A percentile compares a stretch with the other conserved stretches of the same genome.
Evolutionary conservation across 1,140 invertebrate genomes (phyloP).

Genomic region (Musca domestica): DNA sequence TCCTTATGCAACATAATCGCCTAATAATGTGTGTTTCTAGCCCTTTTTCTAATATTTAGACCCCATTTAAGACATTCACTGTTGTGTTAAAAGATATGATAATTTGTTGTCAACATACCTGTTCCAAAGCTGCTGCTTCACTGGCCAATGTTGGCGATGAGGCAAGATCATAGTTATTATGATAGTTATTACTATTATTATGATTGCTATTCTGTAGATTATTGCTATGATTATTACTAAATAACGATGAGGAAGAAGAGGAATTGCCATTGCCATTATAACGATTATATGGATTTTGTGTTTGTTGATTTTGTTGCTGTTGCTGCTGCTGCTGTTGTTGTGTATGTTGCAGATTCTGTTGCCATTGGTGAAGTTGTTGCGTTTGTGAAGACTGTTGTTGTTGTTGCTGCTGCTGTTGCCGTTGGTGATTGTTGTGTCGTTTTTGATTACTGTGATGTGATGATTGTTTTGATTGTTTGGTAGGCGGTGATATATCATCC

Average conservation of each 20-base stretch:
- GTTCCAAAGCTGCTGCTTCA: conserved; percentile 44
- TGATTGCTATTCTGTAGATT: conserved; percentile 4
- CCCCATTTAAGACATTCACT: too few relatives aligned
- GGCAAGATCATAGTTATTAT: conserved; percentile 1
- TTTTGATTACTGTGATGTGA: conserved; percentile 39
- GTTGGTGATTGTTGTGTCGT: conserved; percentile 37
- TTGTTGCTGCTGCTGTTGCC: conserved; percentile 33
- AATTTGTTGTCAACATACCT: conserved; percentile 37
- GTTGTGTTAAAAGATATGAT: too few relatives aligned
- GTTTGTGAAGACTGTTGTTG: conserved; percentile 32
- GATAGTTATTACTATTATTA: conserved; percentile 15
- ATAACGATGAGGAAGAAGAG: conserved; percentile 18
- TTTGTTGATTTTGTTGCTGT: conserved; percentile 32
- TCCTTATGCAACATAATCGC: too few relatives aligned
- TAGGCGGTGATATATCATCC: conserved; percentile 25
- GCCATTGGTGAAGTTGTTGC: conserved; percentile 29
- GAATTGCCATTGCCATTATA: conserved; percentile 22
- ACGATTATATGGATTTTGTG: conserved; percentile 25
- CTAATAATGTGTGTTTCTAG: too few relatives aligned
- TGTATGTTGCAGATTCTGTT: conserved; percentile 27
- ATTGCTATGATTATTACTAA: conserved; percentile 16
- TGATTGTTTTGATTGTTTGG: conserved; percentile 33
- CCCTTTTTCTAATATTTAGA: too few relatives aligned
- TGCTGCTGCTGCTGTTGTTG: conserved; percentile 27
- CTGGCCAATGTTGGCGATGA: conserved; percentile 39